Conservation (phyloP, 2,113 vertebrate genomes). For the Hippocampus zosterae region DNA sequence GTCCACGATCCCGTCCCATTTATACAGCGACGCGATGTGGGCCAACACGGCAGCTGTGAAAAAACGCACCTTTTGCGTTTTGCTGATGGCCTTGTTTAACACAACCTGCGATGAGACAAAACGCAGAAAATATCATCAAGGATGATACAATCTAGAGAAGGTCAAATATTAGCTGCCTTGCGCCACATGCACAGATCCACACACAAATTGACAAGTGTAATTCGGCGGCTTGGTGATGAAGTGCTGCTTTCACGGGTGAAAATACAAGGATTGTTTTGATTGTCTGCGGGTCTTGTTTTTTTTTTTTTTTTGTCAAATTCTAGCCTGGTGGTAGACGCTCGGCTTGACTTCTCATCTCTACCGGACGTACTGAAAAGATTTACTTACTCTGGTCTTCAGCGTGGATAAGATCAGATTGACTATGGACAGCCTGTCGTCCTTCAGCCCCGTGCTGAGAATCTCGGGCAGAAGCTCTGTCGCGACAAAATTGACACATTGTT, state of each 20-base stretch:
- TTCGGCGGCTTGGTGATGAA: no score
- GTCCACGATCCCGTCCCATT: conserved; percentile 87
- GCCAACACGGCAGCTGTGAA: conserved; percentile 79
- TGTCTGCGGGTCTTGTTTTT: no score
- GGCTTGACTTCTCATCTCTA: no score
- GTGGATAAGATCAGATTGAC: conserved; percentile 86
- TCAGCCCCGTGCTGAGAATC: conserved; percentile 83
- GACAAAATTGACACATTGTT: conserved; percentile 4
- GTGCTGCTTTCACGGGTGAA: no score
- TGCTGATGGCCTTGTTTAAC: conserved; percentile 82
- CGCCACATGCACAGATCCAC: no score
- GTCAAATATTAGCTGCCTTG: no score
- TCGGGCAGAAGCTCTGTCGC: conserved; percentile 83
- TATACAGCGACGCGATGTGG: conserved; percentile 83
- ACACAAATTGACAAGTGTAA: no score
- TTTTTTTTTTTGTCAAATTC: no score
- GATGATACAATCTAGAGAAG: not conserved
- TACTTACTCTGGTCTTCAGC: conserved; percentile 78
- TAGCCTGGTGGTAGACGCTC: no score
- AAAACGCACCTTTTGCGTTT: conserved; percentile 93
- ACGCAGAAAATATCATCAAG: not conserved
- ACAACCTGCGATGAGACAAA: conserved; percentile 75
- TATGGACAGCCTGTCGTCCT: conserved; percentile 86
- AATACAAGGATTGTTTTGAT: no score
- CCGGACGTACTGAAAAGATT: not conserved